phyloP scores from a whole-genome alignment of 2,113 vertebrate species.

The Ophthalmotilapia sp. region DNA sequence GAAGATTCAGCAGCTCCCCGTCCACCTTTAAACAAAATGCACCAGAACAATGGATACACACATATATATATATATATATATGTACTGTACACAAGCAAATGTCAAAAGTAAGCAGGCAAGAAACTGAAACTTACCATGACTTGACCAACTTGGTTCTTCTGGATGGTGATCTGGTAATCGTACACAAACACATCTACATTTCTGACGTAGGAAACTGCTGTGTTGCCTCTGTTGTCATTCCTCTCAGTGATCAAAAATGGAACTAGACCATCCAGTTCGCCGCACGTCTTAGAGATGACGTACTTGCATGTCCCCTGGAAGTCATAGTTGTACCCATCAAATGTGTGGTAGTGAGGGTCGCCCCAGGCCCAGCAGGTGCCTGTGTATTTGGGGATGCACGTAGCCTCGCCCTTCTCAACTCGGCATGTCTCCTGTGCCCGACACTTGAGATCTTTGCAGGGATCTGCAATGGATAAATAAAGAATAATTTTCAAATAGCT shows the following conservation, averaged over 20 bases:
- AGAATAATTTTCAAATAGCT: background rate
- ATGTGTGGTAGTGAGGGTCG: slow-evolving; percentile 77
- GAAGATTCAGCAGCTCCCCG: slow-evolving; percentile 61
- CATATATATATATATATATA: background rate
- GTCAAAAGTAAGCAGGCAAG: background rate
- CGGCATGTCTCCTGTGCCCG: slow-evolving; percentile 73
- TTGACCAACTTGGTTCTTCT: slow-evolving; percentile 62
- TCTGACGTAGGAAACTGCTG: slow-evolving; percentile 68
- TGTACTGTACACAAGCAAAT: background rate
- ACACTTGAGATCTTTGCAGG: slow-evolving; percentile 69
- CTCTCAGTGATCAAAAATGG: slow-evolving; percentile 76
- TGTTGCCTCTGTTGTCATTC: slow-evolving; percentile 74
- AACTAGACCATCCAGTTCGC: slow-evolving; percentile 44
- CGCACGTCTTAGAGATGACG: slow-evolving; percentile 61
- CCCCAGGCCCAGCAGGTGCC: slow-evolving; percentile 71
- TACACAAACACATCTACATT: slow-evolving; percentile 63
- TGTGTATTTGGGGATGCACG: slow-evolving; percentile 67
- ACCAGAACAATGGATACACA: background rate
- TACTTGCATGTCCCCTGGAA: slow-evolving; percentile 81
- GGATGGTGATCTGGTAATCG: slow-evolving; percentile 61
- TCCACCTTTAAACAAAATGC: slow-evolving; percentile 55
- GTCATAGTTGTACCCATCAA: slow-evolving; percentile 71
- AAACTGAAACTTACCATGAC: slow-evolving; percentile 69
- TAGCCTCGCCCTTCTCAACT: slow-evolving; percentile 36
- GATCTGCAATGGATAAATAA: slow-evolving; percentile 60